Percentiles rank a stretch among this genome's conserved stretches.
phyloP scores from a whole-genome alignment of 2,888 invertebrate species.

The Thera obeliscata region DNA sequence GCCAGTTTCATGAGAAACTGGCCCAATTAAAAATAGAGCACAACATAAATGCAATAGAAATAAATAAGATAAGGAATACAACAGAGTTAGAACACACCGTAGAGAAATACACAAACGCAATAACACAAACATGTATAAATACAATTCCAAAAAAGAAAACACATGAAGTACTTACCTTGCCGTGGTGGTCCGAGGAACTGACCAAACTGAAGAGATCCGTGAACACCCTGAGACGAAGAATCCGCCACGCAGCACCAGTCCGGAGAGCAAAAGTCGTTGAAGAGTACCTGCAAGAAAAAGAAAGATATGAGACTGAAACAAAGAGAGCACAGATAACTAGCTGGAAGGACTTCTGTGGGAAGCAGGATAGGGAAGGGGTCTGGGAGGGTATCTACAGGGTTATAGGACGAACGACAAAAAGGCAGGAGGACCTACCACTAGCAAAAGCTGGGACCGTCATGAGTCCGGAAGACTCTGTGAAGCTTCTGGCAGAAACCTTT shows the following conservation, averaged over 20 bases:
- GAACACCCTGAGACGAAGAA: neutral
- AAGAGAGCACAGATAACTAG: neutral
- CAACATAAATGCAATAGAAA: neutral
- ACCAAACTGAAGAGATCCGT: no score
- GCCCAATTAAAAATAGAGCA: neutral
- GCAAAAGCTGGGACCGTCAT: neutral
- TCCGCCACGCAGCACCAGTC: neutral
- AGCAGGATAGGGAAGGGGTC: neutral
- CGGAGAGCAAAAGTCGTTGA: neutral
- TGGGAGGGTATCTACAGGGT: neutral
- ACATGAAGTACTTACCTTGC: neutral
- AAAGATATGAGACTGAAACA: neutral
- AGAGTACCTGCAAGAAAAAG: neutral
- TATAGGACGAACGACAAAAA: neutral
- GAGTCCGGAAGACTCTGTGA: neutral
- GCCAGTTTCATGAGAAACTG: neutral
- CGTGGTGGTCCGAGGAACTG: neutral
- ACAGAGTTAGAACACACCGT: neutral
- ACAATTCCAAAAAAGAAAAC: constrained; percentile 1
- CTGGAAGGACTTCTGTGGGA: constrained; percentile 1
- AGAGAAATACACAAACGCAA: neutral
- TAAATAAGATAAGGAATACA: neutral
- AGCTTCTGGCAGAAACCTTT: neutral
- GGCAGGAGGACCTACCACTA: neutral
- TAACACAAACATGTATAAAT: neutral